Evolutionary conservation across 2,888 invertebrate genomes (phyloP).

Genomic region (Schizotus pectinicornis): DNA sequence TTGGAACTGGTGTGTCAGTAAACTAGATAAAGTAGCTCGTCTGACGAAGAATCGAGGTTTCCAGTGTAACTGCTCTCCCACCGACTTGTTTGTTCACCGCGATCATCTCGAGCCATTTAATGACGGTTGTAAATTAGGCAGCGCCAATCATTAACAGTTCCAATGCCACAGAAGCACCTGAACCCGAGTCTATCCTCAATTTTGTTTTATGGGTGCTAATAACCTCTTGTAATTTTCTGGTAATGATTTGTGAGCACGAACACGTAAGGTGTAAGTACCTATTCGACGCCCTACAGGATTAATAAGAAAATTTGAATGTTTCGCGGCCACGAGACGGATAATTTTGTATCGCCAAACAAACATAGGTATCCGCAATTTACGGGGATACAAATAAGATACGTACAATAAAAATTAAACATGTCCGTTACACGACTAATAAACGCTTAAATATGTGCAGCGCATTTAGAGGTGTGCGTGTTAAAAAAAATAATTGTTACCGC

Average conservation of each 20-base stretch:
- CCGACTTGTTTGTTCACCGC: slow-evolving; percentile 30
- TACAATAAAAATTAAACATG: slow-evolving; percentile 23
- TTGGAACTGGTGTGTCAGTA: slow-evolving; percentile 31
- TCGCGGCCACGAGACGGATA: neutral
- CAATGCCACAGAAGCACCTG: slow-evolving; percentile 11
- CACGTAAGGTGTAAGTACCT: too few species aligned
- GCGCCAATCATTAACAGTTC: slow-evolving; percentile 15
- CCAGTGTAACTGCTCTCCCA: slow-evolving; percentile 34
- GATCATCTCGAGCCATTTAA: slow-evolving; percentile 27
- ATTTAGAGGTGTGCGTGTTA: slow-evolving; percentile 22
- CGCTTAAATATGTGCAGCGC: slow-evolving; percentile 20
- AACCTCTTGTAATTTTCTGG: too few species aligned
- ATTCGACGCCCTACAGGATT: too few species aligned
- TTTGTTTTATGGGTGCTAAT: neutral
- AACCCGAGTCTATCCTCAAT: neutral
- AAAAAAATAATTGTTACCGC: slow-evolving; percentile 25
- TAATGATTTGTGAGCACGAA: too few species aligned
- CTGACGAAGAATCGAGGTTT: slow-evolving; percentile 31
- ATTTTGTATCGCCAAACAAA: slow-evolving; percentile 8
- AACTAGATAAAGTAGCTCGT: slow-evolving; percentile 33
- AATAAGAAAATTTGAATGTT: too few species aligned
- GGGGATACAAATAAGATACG: slow-evolving; percentile 21
- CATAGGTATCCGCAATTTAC: slow-evolving; percentile 16
- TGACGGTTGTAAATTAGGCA: slow-evolving; percentile 9
- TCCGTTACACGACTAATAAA: slow-evolving; percentile 24